Evolutionary conservation across 2,113 vertebrate species (phyloP).

Genomic region (Reinhardtius hippoglossoides): DNA sequence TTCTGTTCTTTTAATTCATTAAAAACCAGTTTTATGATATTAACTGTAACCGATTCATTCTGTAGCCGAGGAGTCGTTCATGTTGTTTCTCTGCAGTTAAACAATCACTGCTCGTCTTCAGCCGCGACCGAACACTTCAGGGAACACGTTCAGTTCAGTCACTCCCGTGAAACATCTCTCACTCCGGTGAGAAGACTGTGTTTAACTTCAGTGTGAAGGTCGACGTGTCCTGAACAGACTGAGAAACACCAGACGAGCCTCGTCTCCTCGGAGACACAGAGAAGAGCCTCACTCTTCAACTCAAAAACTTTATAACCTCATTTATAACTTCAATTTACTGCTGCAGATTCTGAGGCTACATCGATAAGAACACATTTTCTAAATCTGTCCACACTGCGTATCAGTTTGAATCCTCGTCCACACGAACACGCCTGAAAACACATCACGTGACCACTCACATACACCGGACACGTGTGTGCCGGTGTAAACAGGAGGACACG

Average conservation of each 20-base stretch:
- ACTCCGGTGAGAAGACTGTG: conserved; percentile 54
- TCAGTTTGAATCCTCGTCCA: no score
- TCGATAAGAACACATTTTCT: no score
- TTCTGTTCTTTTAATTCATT: no score
- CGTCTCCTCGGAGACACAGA: neutral
- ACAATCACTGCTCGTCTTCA: neutral
- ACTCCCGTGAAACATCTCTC: conserved; percentile 61
- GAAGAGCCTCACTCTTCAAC: neutral
- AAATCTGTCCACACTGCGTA: no score
- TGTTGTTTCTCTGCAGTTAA: neutral
- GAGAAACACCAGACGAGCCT: conserved; percentile 3
- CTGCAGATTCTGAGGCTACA: no score
- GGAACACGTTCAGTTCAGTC: conserved; percentile 5
- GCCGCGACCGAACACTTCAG: conserved; percentile 18
- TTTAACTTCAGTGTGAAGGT: conserved; percentile 52
- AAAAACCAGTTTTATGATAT: no score
- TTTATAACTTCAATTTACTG: neutral
- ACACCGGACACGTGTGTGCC: no score
- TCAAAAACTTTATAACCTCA: neutral
- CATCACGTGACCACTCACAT: no score
- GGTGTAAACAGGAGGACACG: no score
- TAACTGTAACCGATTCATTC: neutral
- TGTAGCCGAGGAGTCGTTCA: no score
- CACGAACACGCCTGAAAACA: no score
- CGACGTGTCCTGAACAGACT: conserved; percentile 2